Evolutionary conservation across 37 sponge, comb jelly and placozoan genomes (phyloP), one percentile per base, ranked within the genome.

Genomic region (Chondrilla cf. caribensis): DNA sequence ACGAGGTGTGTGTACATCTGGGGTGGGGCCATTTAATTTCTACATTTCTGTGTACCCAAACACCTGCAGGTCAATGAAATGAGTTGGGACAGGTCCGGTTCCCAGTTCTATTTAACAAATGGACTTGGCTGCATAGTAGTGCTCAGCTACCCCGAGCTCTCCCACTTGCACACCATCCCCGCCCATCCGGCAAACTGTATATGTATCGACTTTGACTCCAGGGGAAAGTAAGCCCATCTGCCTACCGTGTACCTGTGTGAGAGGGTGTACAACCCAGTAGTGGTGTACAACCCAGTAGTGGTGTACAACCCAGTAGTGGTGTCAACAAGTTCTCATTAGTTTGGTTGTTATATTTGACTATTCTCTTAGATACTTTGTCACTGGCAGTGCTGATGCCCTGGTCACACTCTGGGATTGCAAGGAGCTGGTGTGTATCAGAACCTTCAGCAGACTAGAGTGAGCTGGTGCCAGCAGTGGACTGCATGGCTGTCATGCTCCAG

Each of bases 181-280:
- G 99, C 99, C 55, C 99, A 98, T 65, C 90, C 99, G 33, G 93
- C 99, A 58, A 96, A 98, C 86, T 98, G 99, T 41, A 98, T 98
- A 77, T 98, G 96, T 60, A 90, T 98, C 25, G 90, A 98, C 81
- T 96, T 98, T 84, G 94, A 90, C 89, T 88, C 86, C 11, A 87
- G 90, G 39, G 92, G 93, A 57, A 89, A 77, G 93, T 93, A 39
- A 84, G 89, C 84, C n/a, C 11, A 0, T 19, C 21, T 24, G n/a
- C n/a, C n/a, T n/a, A n/a, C n/a, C n/a, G n/a, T n/a, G n/a, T n/a
- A n/a, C n/a, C n/a, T n/a, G n/a, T n/a, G n/a, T n/a, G n/a, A n/a
- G n/a, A n/a, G n/a, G n/a, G n/a, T n/a, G n/a, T n/a, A n/a, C n/a
- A n/a, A n/a, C n/a, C n/a, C n/a, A n/a, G n/a, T n/a, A n/a, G n/a